Evolutionary conservation across 2,113 vertebrate genomes (phyloP).

Genomic region (Embiotoca jacksoni): DNA sequence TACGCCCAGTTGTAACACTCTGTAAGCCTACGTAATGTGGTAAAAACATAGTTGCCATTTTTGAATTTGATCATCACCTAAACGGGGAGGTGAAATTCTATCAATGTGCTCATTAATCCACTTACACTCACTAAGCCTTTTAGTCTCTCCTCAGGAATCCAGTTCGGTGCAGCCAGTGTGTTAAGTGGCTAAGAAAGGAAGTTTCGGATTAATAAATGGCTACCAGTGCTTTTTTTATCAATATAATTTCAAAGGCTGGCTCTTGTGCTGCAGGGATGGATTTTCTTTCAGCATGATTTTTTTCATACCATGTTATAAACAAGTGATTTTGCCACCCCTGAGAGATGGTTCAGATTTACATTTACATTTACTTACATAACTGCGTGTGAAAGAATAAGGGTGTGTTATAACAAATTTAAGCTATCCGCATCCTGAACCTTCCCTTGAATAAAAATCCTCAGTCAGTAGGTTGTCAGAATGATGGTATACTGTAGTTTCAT

Average conservation of each 20-base stretch:
- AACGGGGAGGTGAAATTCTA: background rate
- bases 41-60: slow-evolving; percentile 3
- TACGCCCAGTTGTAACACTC: background rate
- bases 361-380: background rate
- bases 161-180: background rate
- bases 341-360: slow-evolving; percentile 8
- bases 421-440: background rate
- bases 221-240: background rate
- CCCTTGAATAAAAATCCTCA: background rate
- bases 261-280: slow-evolving; percentile 14
- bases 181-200: background rate
- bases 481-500: background rate
- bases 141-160: background rate
- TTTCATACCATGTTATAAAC: slow-evolving; percentile 28
- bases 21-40: background rate
- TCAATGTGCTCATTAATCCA: slow-evolving; percentile 18
- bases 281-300: slow-evolving; percentile 29
- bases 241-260: slow-evolving; percentile 15
- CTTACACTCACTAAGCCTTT: too few relatives aligned
- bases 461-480: slow-evolving; percentile 6
- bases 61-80: slow-evolving; percentile 10
- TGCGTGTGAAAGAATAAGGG: background rate
- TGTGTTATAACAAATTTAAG: slow-evolving; percentile 8
- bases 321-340: slow-evolving; percentile 8
- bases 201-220: slow-evolving; percentile 25